These are phyloP conservation scores for Zeugodacus cucurbitae DNA, from an alignment of 1,140 invertebrate species.

Conservation along the genomic window DNA sequence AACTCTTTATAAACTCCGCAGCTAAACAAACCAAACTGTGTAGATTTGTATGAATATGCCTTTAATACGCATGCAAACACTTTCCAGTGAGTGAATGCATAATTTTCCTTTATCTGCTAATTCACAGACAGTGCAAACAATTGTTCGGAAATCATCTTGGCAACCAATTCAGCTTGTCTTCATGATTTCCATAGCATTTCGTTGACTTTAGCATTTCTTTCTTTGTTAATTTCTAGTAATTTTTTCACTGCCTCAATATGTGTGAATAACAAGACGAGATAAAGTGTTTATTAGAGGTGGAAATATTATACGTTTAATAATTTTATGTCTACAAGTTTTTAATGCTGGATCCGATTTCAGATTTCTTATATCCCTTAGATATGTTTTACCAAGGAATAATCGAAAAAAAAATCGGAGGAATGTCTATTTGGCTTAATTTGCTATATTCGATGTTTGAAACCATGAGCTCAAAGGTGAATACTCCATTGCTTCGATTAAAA, in stretches of 20 bases:
- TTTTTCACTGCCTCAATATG: too few species aligned
- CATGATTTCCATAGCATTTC: background rate
- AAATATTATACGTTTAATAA: background rate
- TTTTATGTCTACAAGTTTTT: too few species aligned
- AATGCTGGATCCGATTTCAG: too few species aligned
- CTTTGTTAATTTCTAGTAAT: background rate
- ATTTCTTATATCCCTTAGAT: too few species aligned
- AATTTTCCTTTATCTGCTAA: constrained; percentile 6
- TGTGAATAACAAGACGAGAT: background rate
- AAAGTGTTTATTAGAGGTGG: background rate
- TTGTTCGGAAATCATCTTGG: constrained; percentile 21
- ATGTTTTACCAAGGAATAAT: too few species aligned
- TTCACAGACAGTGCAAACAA: constrained; percentile 15
- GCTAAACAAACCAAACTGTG: background rate
- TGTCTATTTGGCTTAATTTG: too few species aligned
- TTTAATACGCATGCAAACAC: constrained; percentile 3
- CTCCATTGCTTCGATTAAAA: too few species aligned
- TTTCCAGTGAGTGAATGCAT: constrained; percentile 20
- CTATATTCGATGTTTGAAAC: too few species aligned
- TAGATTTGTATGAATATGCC: background rate
- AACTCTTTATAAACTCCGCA: background rate
- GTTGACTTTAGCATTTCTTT: background rate
- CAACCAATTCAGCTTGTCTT: background rate
- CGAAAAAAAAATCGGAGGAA: too few species aligned
- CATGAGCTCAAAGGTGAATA: too few species aligned